Percentiles rank a stretch among this genome's conserved stretches.
These are phyloP conservation scores for Triplophysa dalaica DNA, from an alignment of 2,113 vertebrate species.

Conservation along the genomic window DNA sequence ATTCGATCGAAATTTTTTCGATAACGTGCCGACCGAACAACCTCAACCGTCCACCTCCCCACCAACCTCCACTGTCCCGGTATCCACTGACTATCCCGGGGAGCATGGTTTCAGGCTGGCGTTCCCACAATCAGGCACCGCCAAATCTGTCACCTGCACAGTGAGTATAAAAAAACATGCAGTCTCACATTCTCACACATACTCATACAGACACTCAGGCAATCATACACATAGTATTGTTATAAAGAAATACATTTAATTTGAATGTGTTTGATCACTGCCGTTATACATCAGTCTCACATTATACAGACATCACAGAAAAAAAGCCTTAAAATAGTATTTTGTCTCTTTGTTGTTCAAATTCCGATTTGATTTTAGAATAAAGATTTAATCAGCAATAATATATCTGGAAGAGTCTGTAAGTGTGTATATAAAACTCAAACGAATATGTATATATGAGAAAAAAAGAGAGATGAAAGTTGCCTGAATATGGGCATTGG, in stretches of 20 bases:
- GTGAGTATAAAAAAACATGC: conserved; percentile 60
- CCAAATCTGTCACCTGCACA: conserved; percentile 79
- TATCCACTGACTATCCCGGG: conserved; percentile 68
- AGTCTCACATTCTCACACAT: neutral
- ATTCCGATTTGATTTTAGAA: neutral
- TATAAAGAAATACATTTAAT: too few species aligned
- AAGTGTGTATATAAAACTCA: too few species aligned
- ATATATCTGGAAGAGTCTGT: neutral
- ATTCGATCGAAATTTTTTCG: neutral
- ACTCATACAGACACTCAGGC: neutral
- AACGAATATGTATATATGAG: too few species aligned
- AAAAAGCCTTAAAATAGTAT: neutral
- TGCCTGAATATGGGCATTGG: neutral
- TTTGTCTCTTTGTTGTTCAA: neutral
- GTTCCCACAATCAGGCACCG: conserved; percentile 72
- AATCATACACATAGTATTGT: too few species aligned
- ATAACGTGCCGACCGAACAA: neutral
- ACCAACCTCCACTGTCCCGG: conserved; percentile 66
- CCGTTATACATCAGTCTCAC: neutral
- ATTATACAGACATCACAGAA: neutral
- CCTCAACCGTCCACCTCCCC: conserved; percentile 48
- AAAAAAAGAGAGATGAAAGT: too few species aligned
- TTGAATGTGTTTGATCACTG: neutral
- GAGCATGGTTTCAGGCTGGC: conserved; percentile 62
- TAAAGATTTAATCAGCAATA: neutral